These are phyloP conservation scores for Heteronetta atricapilla DNA, from an alignment of 2,113 vertebrate genomes.

Conservation along the genomic window DNA sequence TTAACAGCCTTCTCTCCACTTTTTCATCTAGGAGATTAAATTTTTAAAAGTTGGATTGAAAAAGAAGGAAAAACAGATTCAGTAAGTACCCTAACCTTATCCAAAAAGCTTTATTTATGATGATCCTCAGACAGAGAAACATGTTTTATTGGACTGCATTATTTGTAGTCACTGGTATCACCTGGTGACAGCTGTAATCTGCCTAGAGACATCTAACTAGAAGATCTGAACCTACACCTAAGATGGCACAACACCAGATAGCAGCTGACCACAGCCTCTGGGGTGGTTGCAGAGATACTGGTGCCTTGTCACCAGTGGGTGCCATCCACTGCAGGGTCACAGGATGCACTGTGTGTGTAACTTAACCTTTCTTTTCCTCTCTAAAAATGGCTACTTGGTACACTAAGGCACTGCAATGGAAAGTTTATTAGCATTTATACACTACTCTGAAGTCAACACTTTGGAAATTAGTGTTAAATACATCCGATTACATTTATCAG, in stretches of 20 bases:
- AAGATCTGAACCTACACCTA: background rate
- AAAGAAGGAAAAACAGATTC: background rate
- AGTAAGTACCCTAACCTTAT: background rate
- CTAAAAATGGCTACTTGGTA: background rate
- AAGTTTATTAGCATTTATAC: background rate
- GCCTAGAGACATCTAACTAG: background rate
- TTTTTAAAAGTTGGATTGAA: background rate
- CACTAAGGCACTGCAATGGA: background rate
- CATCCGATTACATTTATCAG: background rate
- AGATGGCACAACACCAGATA: rapidly evolving
- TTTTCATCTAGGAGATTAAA: background rate
- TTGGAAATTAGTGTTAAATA: background rate
- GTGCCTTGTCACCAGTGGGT: background rate
- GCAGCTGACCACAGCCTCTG: background rate
- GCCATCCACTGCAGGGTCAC: background rate
- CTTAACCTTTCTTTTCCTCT: background rate
- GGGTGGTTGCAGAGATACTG: background rate
- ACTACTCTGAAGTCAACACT: background rate
- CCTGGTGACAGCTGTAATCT: background rate
- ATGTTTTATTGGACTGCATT: background rate
- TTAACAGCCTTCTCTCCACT: background rate
- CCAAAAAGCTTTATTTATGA: background rate
- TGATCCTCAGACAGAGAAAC: rapidly evolving
- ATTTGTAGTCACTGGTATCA: background rate
- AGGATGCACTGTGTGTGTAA: background rate